phyloP scores from a whole-genome alignment of 1,140 invertebrate species.

The Dufourea novaeangliae region DNA sequence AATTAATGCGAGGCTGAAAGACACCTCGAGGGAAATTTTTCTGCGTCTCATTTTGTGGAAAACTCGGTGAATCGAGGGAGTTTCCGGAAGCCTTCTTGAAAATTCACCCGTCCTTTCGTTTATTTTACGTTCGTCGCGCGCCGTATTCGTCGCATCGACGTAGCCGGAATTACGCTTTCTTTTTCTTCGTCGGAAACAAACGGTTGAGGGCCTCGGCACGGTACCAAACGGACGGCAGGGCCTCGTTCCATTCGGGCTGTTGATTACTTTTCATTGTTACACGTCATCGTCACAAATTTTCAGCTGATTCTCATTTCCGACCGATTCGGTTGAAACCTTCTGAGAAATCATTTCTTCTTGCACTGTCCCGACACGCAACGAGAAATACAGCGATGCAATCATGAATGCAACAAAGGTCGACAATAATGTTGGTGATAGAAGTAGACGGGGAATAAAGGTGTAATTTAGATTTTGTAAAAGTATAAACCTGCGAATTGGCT shows the following conservation, averaged over 20 bases:
- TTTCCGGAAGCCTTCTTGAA: constrained; percentile 44
- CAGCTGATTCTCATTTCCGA: not conserved
- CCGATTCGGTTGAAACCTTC: not conserved
- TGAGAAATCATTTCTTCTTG: constrained; percentile 7
- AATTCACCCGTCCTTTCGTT: constrained; percentile 11
- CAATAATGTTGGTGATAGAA: no score
- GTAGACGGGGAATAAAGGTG: no score
- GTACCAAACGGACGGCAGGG: not conserved
- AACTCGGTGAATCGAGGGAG: constrained; percentile 1
- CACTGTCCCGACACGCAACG: no score
- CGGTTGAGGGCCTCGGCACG: not conserved
- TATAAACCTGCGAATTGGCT: no score
- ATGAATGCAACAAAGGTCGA: no score
- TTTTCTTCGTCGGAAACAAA: not conserved
- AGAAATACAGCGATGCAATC: not conserved
- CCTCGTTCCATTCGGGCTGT: not conserved
- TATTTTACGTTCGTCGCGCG: not conserved
- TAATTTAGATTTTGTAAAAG: no score
- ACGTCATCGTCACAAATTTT: not conserved
- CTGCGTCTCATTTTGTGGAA: constrained; percentile 43
- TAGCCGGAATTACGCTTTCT: not conserved
- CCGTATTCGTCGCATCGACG: not conserved
- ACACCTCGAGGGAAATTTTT: constrained; percentile 64
- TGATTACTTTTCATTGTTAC: constrained; percentile 15
- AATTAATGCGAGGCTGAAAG: constrained; percentile 6